phyloP scores from a whole-genome alignment of 2,113 vertebrate species.

The Stigmatopora argus region DNA sequence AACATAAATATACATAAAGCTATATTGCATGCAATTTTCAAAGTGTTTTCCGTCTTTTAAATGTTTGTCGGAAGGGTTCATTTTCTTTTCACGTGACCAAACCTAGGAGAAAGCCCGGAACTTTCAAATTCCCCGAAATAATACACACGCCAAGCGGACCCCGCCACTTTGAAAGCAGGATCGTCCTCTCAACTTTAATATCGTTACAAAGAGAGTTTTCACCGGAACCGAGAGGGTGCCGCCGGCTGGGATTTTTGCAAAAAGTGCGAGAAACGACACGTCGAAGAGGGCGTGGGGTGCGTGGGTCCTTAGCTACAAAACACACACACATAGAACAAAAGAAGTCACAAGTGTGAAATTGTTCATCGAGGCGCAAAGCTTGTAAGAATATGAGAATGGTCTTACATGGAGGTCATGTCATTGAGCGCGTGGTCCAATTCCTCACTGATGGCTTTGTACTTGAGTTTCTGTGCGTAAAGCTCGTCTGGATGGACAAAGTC shows the following conservation, averaged over 20 bases:
- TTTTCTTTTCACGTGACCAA: background rate
- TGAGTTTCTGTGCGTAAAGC: constrained; percentile 97
- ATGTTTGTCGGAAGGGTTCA: background rate
- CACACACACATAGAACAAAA: background rate
- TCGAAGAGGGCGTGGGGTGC: background rate
- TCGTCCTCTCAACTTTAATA: background rate
- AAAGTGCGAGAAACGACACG: background rate
- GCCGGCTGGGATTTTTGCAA: background rate
- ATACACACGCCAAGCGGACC: too few relatives aligned
- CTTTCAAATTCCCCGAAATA: background rate
- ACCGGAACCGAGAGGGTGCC: background rate
- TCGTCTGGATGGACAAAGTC: constrained; percentile 71
- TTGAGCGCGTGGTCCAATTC: constrained; percentile 97
- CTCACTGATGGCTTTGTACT: constrained; percentile 99
- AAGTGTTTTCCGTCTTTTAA: background rate
- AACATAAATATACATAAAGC: background rate
- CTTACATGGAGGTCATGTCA: constrained; percentile 99
- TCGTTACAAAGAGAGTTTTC: background rate
- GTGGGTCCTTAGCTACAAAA: constrained; percentile 2
- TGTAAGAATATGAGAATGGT: constrained; percentile 33
- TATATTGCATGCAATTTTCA: background rate
- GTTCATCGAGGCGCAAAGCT: background rate
- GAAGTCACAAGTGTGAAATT: too few relatives aligned
- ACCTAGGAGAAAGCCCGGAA: background rate
- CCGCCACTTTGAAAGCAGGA: background rate